These are phyloP conservation scores for Lycophotia porphyrea DNA, from an alignment of 2,888 invertebrate genomes.

Conservation along the genomic window DNA sequence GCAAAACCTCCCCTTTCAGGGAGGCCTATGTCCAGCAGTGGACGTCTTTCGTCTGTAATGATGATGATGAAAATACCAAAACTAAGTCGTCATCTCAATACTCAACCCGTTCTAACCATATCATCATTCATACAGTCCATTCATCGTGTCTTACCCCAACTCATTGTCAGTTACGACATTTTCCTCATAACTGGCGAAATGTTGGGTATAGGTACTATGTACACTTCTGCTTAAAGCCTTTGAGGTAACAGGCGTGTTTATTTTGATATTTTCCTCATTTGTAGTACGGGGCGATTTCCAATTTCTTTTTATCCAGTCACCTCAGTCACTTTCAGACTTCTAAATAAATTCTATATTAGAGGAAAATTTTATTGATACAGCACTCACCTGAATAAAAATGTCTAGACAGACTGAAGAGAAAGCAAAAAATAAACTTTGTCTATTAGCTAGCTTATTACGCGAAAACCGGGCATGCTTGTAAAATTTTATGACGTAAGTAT, in stretches of 20 bases:
- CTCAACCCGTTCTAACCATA: not conserved
- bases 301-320: not conserved
- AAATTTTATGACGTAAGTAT: conserved; percentile 5
- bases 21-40: no score
- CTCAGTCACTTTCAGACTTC: not conserved
- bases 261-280: not conserved
- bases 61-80: not conserved
- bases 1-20: no score
- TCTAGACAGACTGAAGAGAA: not conserved
- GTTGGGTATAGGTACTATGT: not conserved
- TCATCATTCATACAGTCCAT: not conserved
- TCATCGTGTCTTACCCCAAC: not conserved
- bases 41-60: no score
- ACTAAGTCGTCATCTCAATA: not conserved
- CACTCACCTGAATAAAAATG: not conserved
- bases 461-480: conserved; percentile 14
- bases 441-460: conserved; percentile 3
- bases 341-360: not conserved
- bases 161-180: not conserved
- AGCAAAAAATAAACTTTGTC: not conserved
- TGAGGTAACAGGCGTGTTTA: not conserved
- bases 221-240: not conserved
- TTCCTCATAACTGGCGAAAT: not conserved
- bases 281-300: not conserved
- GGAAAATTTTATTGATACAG: not conserved